phyloP scores from a whole-genome alignment of 2,888 invertebrate genomes.

The Diarsia rubi region DNA sequence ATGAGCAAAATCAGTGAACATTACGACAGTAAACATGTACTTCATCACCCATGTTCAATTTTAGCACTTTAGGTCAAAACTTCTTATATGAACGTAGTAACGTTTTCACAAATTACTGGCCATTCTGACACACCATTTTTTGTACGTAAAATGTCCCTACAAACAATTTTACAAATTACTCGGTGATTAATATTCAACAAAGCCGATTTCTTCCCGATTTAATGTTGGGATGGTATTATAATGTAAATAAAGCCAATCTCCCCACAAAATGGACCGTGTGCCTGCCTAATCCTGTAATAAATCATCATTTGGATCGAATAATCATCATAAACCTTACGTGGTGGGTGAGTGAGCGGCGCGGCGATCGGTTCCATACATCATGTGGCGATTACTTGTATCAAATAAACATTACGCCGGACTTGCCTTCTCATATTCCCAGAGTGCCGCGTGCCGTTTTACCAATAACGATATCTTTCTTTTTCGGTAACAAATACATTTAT shows the following conservation, averaged over 20 bases:
- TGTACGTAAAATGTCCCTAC: constrained; percentile 22
- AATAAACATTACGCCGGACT: constrained; percentile 87
- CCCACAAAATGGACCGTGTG: constrained; percentile 86
- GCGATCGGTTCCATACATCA: constrained; percentile 84
- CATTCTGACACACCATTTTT: neutral
- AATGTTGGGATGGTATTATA: constrained; percentile 80
- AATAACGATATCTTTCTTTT: constrained; percentile 82
- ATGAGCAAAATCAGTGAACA: neutral
- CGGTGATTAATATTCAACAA: constrained; percentile 76
- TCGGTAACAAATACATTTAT: constrained; percentile 80
- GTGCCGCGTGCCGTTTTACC: constrained; percentile 78
- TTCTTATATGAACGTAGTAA: neutral
- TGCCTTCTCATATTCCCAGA: constrained; percentile 80
- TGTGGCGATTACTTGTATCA: constrained; percentile 89
- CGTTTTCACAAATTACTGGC: neutral
- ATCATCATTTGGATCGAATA: constrained; percentile 90
- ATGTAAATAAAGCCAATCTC: constrained; percentile 88
- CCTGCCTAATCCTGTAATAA: constrained; percentile 88
- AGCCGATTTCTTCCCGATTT: constrained; percentile 82
- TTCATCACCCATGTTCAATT: neutral
- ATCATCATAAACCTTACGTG: constrained; percentile 87
- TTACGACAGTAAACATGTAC: neutral
- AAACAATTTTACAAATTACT: constrained; percentile 66
- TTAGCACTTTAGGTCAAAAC: neutral
- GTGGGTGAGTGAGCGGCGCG: constrained; percentile 72